Evolutionary conservation across 1,140 invertebrate species (phyloP).

Genomic region (Papilio machaon): DNA sequence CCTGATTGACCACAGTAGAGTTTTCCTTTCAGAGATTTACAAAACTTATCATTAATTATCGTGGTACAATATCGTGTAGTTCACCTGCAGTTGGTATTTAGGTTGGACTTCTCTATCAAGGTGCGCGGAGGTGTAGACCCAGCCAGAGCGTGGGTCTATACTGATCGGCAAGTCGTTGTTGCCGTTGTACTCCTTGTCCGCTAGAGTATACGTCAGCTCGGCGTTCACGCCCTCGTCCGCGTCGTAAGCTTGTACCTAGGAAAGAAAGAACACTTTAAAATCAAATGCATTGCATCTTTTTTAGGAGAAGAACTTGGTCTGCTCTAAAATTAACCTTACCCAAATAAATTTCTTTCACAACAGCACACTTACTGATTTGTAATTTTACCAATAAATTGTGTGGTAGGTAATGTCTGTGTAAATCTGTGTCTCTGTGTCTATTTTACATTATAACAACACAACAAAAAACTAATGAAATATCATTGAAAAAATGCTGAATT

Average conservation of each 20-base stretch:
- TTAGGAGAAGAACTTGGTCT: background rate
- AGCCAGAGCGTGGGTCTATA: conserved; percentile 93
- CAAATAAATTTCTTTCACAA: too few species aligned
- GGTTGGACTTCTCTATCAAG: conserved; percentile 94
- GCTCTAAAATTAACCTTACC: background rate
- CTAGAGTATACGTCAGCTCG: conserved; percentile 90
- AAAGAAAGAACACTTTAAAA: background rate
- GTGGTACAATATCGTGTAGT: background rate
- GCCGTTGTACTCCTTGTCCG: conserved; percentile 85
- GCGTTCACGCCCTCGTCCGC: conserved; percentile 94
- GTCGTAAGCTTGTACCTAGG: conserved; percentile 93
- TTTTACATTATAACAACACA: too few species aligned
- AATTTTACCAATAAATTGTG: too few species aligned
- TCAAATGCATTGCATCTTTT: background rate
- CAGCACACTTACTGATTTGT: too few species aligned
- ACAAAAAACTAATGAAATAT: too few species aligned
- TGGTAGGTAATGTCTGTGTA: too few species aligned
- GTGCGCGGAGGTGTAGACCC: conserved; percentile 92
- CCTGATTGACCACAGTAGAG: too few species aligned
- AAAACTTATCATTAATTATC: background rate
- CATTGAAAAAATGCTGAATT: too few species aligned
- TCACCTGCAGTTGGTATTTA: conserved; percentile 90
- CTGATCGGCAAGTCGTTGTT: conserved; percentile 90
- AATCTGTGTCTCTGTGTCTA: too few species aligned
- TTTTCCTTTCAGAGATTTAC: background rate